Base-by-base conservation (phyloP, 2,888 invertebrate genomes). In the Aleiodes testaceus region DNA sequence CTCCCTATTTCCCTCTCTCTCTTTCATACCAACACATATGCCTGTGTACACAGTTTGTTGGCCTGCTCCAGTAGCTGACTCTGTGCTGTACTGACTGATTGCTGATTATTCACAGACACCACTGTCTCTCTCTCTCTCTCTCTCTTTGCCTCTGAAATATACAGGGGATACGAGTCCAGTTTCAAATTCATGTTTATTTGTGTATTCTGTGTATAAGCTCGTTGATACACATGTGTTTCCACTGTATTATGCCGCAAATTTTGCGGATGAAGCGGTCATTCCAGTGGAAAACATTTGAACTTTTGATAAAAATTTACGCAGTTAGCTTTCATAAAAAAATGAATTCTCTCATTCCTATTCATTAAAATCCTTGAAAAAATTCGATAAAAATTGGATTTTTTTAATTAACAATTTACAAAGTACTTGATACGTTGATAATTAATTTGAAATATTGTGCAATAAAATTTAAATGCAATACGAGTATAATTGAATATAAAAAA, bases 71-170 rank as follows among this genome's bases (percentile, higher is more conserved):
- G 30, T 45, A 18, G 30, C 42, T 64, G 77, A 78, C 79, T 79
- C 79, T 78, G 78, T 79, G 79, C 36, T 36, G 79, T 78, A 77
- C 63, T 72, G 82, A 83, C 83, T 85, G 85, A 85, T 85, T 85
- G 84, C 85, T 84, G 85, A 85, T 84, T 84, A 85, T 85, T 85
- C 85, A 84, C 83, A 82, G 84, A 84, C 75, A 74, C 75, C 81
- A 80, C 81, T 81, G 11, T 36, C 36, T 36, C 36, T 36, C 9
- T 36, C 26, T 26, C 26, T 26, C 26, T 26, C 26, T 22, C 22
- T 36, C 36, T 36, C 36, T 36, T 11, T 36, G 9, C 11, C 36
- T 36, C 36, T 36, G 81, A 82, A 83, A 84, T 83, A 84, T 83
- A 83, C 84, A 82, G 79, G 76, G 2, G 36, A 7, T 36, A 6